These are phyloP conservation scores for Hetaerina titia DNA, from an alignment of 2,888 invertebrate species.

Conservation along the genomic window DNA sequence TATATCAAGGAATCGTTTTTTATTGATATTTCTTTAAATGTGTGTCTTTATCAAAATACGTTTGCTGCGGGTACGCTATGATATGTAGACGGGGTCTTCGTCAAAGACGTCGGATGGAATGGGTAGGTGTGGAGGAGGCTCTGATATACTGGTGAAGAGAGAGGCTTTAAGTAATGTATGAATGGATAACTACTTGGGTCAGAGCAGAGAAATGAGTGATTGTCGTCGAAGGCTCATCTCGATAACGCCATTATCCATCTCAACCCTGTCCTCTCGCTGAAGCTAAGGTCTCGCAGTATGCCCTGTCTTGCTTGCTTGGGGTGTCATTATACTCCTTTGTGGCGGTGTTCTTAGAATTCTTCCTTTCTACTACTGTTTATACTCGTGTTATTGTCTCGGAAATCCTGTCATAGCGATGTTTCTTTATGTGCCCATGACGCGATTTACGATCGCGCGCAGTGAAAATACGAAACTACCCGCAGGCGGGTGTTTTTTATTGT, in stretches of 20 bases:
- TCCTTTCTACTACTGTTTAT: neutral
- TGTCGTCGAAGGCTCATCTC: neutral
- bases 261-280: neutral
- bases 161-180: neutral
- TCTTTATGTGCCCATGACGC: too few species aligned
- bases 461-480: too few species aligned
- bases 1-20: too few species aligned
- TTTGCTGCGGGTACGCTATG: neutral
- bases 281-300: neutral
- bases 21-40: too few species aligned
- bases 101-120: neutral
- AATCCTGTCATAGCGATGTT: too few species aligned
- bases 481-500: too few species aligned
- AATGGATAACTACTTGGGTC: neutral
- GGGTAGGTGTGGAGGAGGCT: neutral
- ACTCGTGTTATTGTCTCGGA: neutral
- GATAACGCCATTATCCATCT: neutral
- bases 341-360: neutral
- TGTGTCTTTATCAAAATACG: neutral
- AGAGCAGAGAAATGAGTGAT: neutral
- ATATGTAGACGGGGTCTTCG: neutral
- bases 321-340: neutral
- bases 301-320: neutral
- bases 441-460: too few species aligned
- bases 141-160: neutral